Percentiles rank a stretch among this genome's conserved stretches.
Evolutionary conservation across 2,113 vertebrate species (phyloP).

Genomic region (Myotis brandtii): DNA sequence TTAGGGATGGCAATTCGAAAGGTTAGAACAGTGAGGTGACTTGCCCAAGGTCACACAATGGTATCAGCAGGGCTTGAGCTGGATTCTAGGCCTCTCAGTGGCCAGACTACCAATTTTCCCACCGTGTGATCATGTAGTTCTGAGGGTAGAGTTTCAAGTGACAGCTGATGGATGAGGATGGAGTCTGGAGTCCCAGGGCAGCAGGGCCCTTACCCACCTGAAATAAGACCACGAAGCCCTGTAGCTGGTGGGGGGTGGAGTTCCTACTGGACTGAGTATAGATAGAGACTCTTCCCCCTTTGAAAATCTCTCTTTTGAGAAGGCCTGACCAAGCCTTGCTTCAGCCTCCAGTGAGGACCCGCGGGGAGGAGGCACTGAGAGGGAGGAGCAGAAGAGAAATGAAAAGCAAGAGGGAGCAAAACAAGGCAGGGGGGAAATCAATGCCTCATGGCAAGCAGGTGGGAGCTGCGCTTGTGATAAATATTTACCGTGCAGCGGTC

Average conservation of each 20-base stretch:
- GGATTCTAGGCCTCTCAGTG: neutral
- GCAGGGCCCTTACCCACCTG: neutral
- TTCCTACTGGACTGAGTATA: neutral
- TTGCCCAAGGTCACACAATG: neutral
- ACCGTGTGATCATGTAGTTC: neutral
- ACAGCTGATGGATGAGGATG: neutral
- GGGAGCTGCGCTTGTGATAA: conserved; percentile 80
- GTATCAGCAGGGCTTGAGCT: neutral
- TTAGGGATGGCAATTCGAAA: neutral
- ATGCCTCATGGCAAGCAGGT: conserved; percentile 77
- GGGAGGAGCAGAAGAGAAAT: conserved; percentile 47
- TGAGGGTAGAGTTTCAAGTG: neutral
- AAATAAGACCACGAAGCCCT: neutral
- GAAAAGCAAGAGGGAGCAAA: conserved; percentile 59
- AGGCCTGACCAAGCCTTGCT: neutral
- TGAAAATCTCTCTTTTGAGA: conserved; percentile 18
- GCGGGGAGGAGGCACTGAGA: neutral
- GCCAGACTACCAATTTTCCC: neutral
- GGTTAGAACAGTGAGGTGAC: neutral
- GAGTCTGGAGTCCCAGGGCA: neutral
- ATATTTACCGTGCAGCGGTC: conserved; percentile 80
- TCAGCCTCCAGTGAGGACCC: neutral
- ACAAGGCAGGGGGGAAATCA: conserved; percentile 68
- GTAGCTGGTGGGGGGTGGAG: neutral
- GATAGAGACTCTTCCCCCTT: neutral